These are phyloP conservation scores for Drosophila birchii DNA, from an alignment of 2,888 invertebrate species.

Conservation along the genomic window DNA sequence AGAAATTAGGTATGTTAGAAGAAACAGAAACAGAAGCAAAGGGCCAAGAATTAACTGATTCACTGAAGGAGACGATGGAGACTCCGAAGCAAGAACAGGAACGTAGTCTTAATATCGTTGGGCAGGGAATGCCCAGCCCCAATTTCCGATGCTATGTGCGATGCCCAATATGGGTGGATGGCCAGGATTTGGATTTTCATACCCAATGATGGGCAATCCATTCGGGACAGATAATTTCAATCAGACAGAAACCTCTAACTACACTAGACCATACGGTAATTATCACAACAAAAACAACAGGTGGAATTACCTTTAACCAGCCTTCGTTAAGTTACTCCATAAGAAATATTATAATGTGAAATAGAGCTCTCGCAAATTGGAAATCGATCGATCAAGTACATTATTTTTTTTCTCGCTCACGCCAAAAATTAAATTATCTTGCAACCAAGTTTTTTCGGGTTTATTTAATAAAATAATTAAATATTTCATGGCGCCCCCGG, in stretches of 20 bases:
- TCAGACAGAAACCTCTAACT: neutral
- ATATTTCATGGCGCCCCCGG: too few species aligned
- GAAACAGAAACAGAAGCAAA: neutral
- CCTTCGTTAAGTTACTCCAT: too few species aligned
- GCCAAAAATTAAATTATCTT: too few species aligned
- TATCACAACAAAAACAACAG: neutral
- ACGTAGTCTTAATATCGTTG: neutral
- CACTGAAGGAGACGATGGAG: neutral
- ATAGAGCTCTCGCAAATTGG: too few species aligned
- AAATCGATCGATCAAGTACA: too few species aligned
- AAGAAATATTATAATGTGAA: too few species aligned
- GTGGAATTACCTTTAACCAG: too few species aligned
- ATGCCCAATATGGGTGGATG: neutral
- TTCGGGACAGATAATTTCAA: neutral
- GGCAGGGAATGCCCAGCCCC: neutral
- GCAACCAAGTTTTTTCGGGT: too few species aligned
- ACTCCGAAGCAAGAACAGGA: neutral
- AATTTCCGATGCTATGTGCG: neutral
- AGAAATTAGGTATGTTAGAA: neutral
- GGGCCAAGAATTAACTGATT: neutral
- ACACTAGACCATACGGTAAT: neutral
- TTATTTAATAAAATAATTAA: too few species aligned
- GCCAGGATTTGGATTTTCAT: neutral
- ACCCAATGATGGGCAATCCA: neutral
- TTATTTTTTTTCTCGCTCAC: too few species aligned